Percentiles rank a stretch among this genome's conserved stretches.
Evolutionary conservation across 2,888 invertebrate species (phyloP).

Genomic region (Sarcophaga subvicina): DNA sequence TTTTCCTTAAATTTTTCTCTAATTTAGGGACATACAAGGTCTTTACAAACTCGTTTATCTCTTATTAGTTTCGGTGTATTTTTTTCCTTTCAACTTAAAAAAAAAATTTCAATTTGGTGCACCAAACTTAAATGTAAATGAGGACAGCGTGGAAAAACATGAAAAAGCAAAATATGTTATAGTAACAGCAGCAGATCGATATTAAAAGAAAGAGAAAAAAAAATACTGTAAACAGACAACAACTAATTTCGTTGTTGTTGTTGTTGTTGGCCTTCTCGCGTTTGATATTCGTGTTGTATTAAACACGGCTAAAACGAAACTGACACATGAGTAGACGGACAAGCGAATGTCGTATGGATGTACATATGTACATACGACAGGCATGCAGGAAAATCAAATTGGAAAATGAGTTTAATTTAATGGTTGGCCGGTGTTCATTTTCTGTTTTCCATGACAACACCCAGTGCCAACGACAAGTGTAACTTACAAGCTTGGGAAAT

Average conservation of each 20-base stretch:
- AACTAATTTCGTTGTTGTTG: conserved; percentile 23
- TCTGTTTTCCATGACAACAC: conserved; percentile 55
- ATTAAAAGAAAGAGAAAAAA: conserved; percentile 48
- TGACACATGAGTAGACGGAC: background rate
- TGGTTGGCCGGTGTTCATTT: conserved; percentile 13
- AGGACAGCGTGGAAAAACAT: conserved; percentile 32
- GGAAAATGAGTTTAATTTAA: conserved; percentile 32
- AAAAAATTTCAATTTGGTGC: conserved; percentile 21
- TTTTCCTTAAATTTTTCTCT: too few relatives aligned
- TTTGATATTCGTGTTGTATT: background rate
- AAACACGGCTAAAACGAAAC: conserved; percentile 20
- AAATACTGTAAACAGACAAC: conserved; percentile 25
- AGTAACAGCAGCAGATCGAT: conserved; percentile 55
- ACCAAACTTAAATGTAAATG: conserved; percentile 41
- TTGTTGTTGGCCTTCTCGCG: conserved; percentile 22
- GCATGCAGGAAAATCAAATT: conserved; percentile 34
- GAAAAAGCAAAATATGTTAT: background rate
- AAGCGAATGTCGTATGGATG: background rate
- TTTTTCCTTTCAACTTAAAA: background rate
- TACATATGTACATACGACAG: background rate
- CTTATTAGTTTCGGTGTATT: background rate
- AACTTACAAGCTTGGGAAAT: conserved; percentile 22
- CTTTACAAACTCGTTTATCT: background rate
- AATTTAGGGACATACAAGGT: too few relatives aligned
- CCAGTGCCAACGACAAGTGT: conserved; percentile 42